phyloP scores from a whole-genome alignment of 2,797 vertebrate genomes.

The Cephalopachus bancanus region DNA sequence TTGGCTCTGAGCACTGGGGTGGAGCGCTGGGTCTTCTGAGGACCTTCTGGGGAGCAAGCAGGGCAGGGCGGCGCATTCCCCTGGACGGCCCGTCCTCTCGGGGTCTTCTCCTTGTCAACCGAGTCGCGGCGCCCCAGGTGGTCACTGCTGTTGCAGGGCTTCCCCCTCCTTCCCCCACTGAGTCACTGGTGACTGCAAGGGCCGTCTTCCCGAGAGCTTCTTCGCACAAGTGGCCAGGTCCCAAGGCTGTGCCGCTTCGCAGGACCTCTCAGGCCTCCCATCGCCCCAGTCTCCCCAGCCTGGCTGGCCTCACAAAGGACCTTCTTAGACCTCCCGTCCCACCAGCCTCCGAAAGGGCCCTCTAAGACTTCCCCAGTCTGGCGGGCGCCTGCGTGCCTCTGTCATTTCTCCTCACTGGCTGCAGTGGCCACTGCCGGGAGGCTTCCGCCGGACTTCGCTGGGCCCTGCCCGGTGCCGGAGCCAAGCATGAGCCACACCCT shows the following conservation, averaged over 20 bases:
- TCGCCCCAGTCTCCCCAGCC: neutral
- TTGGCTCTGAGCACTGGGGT: no score
- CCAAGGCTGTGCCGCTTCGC: neutral
- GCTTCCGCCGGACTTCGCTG: neutral
- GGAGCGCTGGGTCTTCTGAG: no score
- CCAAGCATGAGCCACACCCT: neutral
- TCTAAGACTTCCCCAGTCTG: neutral
- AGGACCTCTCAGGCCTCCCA: neutral
- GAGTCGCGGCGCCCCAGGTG: neutral
- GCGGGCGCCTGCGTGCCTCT: no score
- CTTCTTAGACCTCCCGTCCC: no score
- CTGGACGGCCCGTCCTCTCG: no score
- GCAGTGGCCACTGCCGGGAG: no score
- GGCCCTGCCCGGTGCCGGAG: neutral
- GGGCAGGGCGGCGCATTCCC: no score
- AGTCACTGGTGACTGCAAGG: neutral
- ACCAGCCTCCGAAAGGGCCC: no score
- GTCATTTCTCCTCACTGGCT: neutral
- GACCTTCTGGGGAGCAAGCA: no score
- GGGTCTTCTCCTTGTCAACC: neutral
- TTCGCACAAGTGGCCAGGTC: fast-evolving
- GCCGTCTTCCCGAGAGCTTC: neutral
- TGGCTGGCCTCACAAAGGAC: no score
- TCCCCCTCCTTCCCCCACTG: no score
- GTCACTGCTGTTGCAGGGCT: neutral